Conservation (phyloP, 2,888 invertebrate genomes). For the Smittia sp. region DNA sequence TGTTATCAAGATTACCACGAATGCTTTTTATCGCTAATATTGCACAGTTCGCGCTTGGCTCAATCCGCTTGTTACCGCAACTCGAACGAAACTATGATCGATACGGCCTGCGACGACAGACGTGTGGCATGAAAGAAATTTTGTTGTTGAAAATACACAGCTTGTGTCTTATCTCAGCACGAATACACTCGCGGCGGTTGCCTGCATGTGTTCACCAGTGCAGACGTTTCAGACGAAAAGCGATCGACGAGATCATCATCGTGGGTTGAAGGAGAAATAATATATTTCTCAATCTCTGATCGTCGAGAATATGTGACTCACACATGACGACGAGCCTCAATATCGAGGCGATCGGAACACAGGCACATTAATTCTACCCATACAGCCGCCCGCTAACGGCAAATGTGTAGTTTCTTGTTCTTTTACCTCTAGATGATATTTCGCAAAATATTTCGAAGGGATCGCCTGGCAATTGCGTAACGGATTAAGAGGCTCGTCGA, state of each 20-base stretch:
- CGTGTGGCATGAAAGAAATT: constrained; percentile 6
- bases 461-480: not conserved
- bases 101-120: not conserved
- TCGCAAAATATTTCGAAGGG: not conserved
- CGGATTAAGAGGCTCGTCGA: no score
- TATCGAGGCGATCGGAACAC: not conserved
- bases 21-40: no score
- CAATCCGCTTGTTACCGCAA: not conserved
- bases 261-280: not conserved
- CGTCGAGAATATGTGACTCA: not conserved
- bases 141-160: not conserved
- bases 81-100: constrained; percentile 21
- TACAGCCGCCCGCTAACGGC: not conserved
- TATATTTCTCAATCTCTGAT: not conserved
- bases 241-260: not conserved
- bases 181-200: not conserved
- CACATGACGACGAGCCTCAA: not conserved
- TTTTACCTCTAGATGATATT: not conserved
- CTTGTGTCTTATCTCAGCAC: not conserved
- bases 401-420: constrained; percentile 2
- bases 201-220: not conserved
- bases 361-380: not conserved
- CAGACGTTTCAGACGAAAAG: not conserved
- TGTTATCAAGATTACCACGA: no score
- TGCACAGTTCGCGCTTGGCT: not conserved